Conservation (phyloP, 2,888 invertebrate species). For the Drosophila paranaensis region DNA sequence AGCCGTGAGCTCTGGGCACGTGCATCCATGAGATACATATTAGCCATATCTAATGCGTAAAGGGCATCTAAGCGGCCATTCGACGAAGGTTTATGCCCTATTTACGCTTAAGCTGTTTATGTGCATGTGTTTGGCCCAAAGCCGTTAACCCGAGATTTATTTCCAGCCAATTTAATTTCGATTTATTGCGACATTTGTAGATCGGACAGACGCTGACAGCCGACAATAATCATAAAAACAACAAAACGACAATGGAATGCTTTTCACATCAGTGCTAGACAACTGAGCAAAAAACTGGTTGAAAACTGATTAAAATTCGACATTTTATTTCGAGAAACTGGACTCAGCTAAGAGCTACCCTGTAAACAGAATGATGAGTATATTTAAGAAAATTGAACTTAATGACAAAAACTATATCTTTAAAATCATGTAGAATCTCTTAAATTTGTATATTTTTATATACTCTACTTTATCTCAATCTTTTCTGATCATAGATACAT, state of each 20-base stretch:
- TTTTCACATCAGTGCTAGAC: neutral
- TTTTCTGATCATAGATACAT: too few relatives aligned
- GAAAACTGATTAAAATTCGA: conserved; percentile 14
- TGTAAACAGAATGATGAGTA: neutral
- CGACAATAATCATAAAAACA: conserved; percentile 14
- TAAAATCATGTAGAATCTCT: neutral
- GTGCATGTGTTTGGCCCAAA: neutral
- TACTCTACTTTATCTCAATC: too few relatives aligned
- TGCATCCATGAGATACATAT: conserved; percentile 37
- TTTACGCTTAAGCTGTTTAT: neutral
- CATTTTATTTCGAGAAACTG: neutral
- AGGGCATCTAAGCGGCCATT: conserved; percentile 23
- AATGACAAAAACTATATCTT: too few relatives aligned
- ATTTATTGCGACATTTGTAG: conserved; percentile 27
- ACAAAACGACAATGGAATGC: conserved; percentile 10
- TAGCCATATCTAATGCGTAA: conserved; percentile 16
- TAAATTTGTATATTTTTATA: too few relatives aligned
- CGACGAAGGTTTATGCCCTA: conserved; percentile 10
- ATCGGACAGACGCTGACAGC: conserved; percentile 6
- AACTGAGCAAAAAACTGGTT: conserved; percentile 13
- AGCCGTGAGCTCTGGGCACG: conserved; percentile 37
- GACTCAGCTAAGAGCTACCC: conserved; percentile 7
- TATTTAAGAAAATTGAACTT: too few relatives aligned
- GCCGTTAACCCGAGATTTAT: conserved; percentile 13
- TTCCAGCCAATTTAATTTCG: neutral